A percentile compares a stretch with the other conserved stretches of the same genome.
phyloP scores from a whole-genome alignment of 2,888 invertebrate species.

The Petrophora chlorosata region DNA sequence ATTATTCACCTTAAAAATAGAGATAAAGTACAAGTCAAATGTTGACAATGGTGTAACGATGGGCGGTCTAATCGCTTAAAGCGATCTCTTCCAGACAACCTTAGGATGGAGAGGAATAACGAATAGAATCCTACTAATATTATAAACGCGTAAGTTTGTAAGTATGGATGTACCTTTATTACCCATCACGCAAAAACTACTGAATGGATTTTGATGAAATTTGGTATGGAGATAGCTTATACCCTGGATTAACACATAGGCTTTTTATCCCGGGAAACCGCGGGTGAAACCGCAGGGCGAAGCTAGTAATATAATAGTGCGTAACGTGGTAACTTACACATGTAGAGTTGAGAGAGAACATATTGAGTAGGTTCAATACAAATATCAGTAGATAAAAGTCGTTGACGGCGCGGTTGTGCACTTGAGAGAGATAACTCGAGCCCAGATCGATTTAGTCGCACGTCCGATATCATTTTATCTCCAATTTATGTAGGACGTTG shows the following conservation, averaged over 20 bases:
- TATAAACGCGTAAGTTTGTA: no score
- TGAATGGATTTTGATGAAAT: no score
- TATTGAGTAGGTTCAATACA: neutral
- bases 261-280: neutral
- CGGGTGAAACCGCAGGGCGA: neutral
- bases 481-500: constrained; percentile 56
- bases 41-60: no score
- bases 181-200: no score
- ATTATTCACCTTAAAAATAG: no score
- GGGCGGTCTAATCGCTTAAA: no score
- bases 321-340: neutral
- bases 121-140: no score
- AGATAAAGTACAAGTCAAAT: no score
- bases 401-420: constrained; percentile 33
- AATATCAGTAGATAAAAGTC: constrained; percentile 6
- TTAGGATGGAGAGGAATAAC: no score
- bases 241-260: neutral
- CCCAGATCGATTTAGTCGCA: constrained; percentile 54
- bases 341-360: neutral
- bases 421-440: constrained; percentile 52
- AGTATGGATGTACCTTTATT: no score
- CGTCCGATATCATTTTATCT: constrained; percentile 62
- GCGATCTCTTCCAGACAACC: no score
- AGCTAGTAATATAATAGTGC: neutral
- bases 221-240: neutral